Evolutionary conservation across 2,797 vertebrate species (phyloP).

Genomic region (Anas georgica): DNA sequence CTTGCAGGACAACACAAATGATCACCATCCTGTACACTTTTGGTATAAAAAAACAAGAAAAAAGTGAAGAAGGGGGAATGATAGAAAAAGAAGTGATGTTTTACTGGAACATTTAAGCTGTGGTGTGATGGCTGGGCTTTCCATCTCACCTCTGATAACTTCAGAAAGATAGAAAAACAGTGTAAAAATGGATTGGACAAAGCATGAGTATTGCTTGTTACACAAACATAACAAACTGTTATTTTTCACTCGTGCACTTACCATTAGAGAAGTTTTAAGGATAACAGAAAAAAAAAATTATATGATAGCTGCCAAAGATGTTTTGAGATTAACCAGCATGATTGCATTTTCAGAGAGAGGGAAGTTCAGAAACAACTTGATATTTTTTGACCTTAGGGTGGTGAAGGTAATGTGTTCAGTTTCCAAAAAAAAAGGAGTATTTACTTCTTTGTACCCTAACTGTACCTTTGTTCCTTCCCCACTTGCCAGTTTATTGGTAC

Average conservation of each 20-base stretch:
- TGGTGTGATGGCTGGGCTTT: neutral
- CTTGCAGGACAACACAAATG: neutral
- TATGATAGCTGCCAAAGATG: neutral
- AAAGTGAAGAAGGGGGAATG: neutral
- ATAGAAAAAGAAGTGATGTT: neutral
- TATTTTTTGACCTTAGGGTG: neutral
- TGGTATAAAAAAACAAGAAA: neutral
- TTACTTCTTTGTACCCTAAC: neutral
- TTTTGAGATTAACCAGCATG: constrained; percentile 19
- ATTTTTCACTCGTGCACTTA: constrained; percentile 51
- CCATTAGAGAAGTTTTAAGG: constrained; percentile 43
- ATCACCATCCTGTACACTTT: neutral
- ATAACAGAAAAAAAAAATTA: constrained; percentile 12
- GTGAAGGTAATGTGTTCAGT: neutral
- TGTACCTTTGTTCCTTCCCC: neutral
- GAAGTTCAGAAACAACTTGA: neutral
- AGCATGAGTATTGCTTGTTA: neutral
- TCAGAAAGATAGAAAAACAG: constrained; percentile 29
- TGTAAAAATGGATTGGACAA: constrained; percentile 25
- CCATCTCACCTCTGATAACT: constrained; percentile 33
- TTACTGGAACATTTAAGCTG: neutral
- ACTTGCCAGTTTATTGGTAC: neutral
- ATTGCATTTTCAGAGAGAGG: constrained; percentile 10
- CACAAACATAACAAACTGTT: neutral
- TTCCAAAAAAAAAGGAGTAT: neutral